Conservation (phyloP, 1,140 invertebrate species). For the Streblospio benedicti region DNA sequence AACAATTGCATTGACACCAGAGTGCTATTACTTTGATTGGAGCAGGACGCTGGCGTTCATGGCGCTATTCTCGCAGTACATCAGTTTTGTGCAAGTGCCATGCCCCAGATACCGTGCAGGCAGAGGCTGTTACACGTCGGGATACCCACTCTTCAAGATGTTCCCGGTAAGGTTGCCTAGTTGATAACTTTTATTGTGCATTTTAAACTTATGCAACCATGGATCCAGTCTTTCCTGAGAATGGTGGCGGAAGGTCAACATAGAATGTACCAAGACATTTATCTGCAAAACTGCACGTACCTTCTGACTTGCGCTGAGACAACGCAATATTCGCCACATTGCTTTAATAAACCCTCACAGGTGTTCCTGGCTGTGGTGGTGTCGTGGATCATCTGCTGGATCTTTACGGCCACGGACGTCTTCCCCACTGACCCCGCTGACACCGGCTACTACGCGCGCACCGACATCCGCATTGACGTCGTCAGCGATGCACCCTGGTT, state of each 20-base stretch:
- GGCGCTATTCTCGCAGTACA: conserved; percentile 13
- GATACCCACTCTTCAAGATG: conserved; percentile 13
- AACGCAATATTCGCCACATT: too few species aligned
- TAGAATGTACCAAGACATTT: too few species aligned
- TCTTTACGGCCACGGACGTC: conserved; percentile 61
- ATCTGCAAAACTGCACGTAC: too few species aligned
- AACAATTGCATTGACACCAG: too few species aligned
- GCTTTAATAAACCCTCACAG: conserved; percentile 44
- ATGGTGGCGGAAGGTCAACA: too few species aligned
- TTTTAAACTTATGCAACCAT: too few species aligned
- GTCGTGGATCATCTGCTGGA: conserved; percentile 68
- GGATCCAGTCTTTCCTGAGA: too few species aligned
- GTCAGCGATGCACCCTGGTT: conserved; percentile 70
- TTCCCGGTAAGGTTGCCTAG: conserved; percentile 14
- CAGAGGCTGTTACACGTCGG: conserved; percentile 26
- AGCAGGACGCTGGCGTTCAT: conserved; percentile 9
- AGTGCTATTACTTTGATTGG: background rate
- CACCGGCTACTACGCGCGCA: conserved; percentile 61
- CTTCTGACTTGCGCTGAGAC: too few species aligned
- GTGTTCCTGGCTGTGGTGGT: conserved; percentile 69
- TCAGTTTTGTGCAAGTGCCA: conserved; percentile 7
- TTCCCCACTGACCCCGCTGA: conserved; percentile 47
- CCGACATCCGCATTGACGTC: conserved; percentile 67
- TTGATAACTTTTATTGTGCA: too few species aligned
- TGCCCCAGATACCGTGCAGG: background rate